phyloP scores from a whole-genome alignment of 35 echinoderm and acorn worm species.

The Acanthaster planci region DNA sequence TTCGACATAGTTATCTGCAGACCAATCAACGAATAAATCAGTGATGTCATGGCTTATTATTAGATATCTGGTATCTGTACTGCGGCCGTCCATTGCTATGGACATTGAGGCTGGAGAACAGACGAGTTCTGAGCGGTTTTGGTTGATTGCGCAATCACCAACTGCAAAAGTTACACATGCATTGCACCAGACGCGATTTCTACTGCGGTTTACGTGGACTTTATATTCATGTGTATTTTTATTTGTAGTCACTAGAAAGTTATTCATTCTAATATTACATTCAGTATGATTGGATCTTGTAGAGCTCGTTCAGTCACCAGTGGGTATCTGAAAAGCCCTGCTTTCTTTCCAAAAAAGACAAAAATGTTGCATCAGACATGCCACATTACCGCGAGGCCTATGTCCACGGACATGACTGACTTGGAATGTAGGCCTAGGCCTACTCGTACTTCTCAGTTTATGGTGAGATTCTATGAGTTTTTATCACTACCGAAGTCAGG shows the following conservation, averaged over 20 bases:
- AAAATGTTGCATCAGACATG: background rate
- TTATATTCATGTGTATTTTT: too few species aligned
- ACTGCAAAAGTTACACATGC: background rate
- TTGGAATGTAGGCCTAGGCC: conserved; percentile 15
- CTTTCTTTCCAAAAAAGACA: background rate
- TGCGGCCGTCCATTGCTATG: background rate
- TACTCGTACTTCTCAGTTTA: background rate
- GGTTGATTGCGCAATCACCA: conserved; percentile 16
- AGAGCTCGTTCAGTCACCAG: background rate
- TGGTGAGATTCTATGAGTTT: background rate
- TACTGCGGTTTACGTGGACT: too few species aligned
- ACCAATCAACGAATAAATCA: too few species aligned
- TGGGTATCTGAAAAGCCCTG: background rate
- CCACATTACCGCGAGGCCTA: too few species aligned
- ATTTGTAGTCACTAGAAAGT: background rate
- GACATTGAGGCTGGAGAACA: background rate
- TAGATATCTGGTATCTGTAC: background rate
- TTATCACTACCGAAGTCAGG: background rate
- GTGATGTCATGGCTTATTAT: background rate
- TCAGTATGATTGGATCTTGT: background rate
- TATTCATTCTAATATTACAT: background rate
- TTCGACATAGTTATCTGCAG: too few species aligned
- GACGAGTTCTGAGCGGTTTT: background rate
- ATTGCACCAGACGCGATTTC: background rate
- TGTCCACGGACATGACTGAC: too few species aligned